Percentiles rank a stretch among this genome's conserved stretches.
phyloP scores from a whole-genome alignment of 2,113 vertebrate species.

The Phoenicopterus ruber region DNA sequence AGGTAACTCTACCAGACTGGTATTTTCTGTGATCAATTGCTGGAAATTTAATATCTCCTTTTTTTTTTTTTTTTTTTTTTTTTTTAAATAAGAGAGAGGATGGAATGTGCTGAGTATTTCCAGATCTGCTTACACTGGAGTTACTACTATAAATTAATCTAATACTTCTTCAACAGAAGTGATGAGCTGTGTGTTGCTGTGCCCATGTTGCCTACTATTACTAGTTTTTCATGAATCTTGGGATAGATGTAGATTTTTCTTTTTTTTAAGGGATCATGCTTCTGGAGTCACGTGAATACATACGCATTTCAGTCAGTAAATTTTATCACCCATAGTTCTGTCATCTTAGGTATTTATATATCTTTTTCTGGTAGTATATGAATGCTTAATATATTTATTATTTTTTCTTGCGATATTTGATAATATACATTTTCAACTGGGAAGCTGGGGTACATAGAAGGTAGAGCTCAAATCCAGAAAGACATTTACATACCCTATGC shows the following conservation, averaged over 20 bases:
- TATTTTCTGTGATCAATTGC: conserved; percentile 2
- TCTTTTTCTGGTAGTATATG: not conserved
- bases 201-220: not conserved
- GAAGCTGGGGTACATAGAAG: not conserved
- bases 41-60: not conserved
- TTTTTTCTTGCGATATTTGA: not conserved
- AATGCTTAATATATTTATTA: not conserved
- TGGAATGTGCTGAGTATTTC: conserved; percentile 31
- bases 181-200: not conserved
- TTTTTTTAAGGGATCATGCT: not conserved
- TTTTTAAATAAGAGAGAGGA: not conserved
- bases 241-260: not conserved
- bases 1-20: not conserved
- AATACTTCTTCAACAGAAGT: not conserved
- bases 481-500: fast-evolving
- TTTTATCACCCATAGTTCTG: not conserved
- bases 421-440: not conserved
- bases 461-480: not conserved
- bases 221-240: not conserved
- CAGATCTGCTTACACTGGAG: not conserved
- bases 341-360: not conserved
- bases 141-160: not conserved
- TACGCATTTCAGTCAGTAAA: not conserved
- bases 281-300: not conserved
- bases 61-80: not conserved